These are phyloP conservation scores for Eristalinus sepulchralis DNA, from an alignment of 2,888 invertebrate species.

Conservation along the genomic window DNA sequence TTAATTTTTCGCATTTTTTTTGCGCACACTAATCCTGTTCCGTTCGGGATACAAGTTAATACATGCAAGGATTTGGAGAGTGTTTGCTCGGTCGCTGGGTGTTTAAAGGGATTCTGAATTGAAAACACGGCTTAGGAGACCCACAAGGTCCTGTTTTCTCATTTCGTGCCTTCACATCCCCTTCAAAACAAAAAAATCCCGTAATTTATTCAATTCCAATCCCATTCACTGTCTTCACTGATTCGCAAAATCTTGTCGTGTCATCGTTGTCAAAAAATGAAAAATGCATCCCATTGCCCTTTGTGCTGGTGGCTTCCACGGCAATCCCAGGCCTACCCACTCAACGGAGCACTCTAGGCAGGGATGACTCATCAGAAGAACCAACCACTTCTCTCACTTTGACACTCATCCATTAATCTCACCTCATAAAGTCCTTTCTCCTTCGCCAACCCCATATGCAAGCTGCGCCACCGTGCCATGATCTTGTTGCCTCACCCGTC, in stretches of 20 bases:
- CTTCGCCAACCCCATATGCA: constrained; percentile 8
- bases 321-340: constrained; percentile 21
- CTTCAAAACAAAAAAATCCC: constrained; percentile 27
- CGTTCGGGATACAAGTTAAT: background rate
- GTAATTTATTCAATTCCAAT: constrained; percentile 51
- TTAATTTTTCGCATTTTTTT: background rate
- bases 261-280: constrained; percentile 50
- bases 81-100: background rate
- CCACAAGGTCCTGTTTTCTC: too few species aligned
- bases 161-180: too few species aligned
- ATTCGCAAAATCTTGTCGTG: constrained; percentile 15
- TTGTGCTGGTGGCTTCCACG: background rate
- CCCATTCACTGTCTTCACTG: constrained; percentile 31
- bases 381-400: constrained; percentile 4
- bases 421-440: constrained; percentile 47
- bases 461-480: background rate
- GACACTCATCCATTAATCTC: constrained; percentile 63
- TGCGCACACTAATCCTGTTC: background rate
- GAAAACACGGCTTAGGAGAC: too few species aligned
- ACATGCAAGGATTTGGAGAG: background rate
- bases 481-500: constrained; percentile 59
- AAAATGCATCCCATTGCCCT: constrained; percentile 15
- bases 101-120: background rate
- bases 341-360: constrained; percentile 8
- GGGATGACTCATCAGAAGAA: constrained; percentile 52